Conservation (phyloP, 2,888 invertebrate species). For the Heliconius ismenius region DNA sequence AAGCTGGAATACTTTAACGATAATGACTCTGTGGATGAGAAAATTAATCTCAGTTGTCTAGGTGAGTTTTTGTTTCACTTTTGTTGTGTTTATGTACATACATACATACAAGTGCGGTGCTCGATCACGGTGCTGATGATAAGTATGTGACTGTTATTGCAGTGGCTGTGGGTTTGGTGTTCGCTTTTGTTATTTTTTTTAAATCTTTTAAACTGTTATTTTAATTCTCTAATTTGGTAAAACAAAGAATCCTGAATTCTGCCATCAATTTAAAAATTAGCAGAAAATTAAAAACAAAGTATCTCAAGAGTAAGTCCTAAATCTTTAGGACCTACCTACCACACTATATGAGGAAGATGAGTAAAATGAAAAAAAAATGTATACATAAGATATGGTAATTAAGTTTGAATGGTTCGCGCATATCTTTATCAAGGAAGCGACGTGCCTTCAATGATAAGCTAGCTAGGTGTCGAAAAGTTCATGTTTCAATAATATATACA, state of each 20-base stretch:
- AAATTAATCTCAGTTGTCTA: slow-evolving; percentile 79
- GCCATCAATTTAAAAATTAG: neutral
- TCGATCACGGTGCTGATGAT: neutral
- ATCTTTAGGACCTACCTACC: too few relatives aligned
- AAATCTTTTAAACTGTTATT: neutral
- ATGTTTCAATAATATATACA: slow-evolving; percentile 22
- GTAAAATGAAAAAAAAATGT: neutral
- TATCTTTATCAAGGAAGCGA: slow-evolving; percentile 46
- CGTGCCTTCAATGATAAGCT: slow-evolving; percentile 42
- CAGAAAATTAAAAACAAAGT: neutral
- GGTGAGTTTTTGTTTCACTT: slow-evolving; percentile 57
- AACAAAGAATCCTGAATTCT: neutral
- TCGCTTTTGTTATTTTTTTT: neutral
- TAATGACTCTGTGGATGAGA: slow-evolving; percentile 74
- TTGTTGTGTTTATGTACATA: slow-evolving; percentile 27
- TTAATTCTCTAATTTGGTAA: neutral
- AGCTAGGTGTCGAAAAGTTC: slow-evolving; percentile 39
- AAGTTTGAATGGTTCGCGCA: slow-evolving; percentile 34
- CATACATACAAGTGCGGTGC: slow-evolving; percentile 7
- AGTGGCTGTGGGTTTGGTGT: neutral
- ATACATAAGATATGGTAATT: slow-evolving; percentile 35
- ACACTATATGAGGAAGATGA: neutral
- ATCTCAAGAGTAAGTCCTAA: neutral
- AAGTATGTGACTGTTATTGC: neutral
- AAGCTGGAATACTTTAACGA: slow-evolving; percentile 77